Percentiles rank a stretch among this genome's conserved stretches.
Evolutionary conservation across 2,113 vertebrate genomes (phyloP).

Genomic region (Mesoclemmys tuberculata): DNA sequence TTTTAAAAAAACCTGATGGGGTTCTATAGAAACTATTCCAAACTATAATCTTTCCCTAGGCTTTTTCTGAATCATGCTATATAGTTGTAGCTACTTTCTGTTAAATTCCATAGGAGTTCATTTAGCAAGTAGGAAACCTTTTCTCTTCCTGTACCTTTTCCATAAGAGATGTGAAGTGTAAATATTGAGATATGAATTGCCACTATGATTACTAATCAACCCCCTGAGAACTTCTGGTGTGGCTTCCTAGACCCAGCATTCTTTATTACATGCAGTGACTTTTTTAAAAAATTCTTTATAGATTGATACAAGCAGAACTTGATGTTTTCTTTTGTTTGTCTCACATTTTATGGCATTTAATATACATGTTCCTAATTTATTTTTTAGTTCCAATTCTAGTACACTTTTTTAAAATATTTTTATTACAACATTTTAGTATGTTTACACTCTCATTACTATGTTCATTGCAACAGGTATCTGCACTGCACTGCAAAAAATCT

Average conservation of each 20-base stretch:
- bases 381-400: constrained; percentile 8
- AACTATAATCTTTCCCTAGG: not conserved
- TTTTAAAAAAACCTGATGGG: not conserved
- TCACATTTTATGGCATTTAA: constrained; percentile 20
- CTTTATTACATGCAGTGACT: not conserved
- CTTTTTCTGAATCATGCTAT: not conserved
- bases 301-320: not conserved
- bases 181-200: not conserved
- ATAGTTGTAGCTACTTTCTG: not conserved
- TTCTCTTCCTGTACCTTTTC: not conserved
- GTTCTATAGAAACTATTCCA: not conserved
- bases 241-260: not conserved
- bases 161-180: not conserved
- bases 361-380: not conserved
- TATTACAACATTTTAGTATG: constrained; percentile 16
- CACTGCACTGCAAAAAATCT: not conserved
- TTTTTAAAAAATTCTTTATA: constrained; percentile 6
- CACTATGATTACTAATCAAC: not conserved
- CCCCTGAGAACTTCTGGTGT: not conserved
- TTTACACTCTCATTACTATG: constrained; percentile 21
- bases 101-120: not conserved
- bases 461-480: not conserved
- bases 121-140: not conserved
- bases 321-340: constrained; percentile 13
- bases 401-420: constrained; percentile 18